phyloP scores from a whole-genome alignment of 2,113 vertebrate genomes.

The Leptocoma aspasia region DNA sequence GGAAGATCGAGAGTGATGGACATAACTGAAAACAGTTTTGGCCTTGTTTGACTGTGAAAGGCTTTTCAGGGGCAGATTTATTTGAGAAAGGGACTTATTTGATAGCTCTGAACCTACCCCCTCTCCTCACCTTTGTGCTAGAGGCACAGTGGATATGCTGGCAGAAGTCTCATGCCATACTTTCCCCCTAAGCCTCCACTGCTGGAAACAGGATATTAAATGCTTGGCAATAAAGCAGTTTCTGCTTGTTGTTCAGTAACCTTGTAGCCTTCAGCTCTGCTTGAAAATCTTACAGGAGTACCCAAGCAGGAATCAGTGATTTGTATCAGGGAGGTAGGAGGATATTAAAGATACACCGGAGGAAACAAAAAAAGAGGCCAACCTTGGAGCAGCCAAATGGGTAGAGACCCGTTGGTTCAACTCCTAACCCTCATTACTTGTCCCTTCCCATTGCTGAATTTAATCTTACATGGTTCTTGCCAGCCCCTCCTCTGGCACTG shows the following conservation, averaged over 20 bases:
- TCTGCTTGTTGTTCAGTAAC: constrained; percentile 51
- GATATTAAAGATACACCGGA: constrained; percentile 14
- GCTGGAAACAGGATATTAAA: constrained; percentile 56
- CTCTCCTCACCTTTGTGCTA: neutral
- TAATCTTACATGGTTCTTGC: neutral
- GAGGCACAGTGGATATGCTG: neutral
- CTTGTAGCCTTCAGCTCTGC: constrained; percentile 56
- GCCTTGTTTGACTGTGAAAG: neutral
- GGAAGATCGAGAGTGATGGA: neutral
- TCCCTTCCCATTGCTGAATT: neutral
- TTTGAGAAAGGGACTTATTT: constrained; percentile 18
- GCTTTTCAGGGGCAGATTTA: neutral
- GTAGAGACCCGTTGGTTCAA: neutral
- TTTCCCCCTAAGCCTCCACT: neutral
- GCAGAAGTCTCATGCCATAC: neutral
- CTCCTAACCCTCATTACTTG: neutral
- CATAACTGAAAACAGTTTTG: neutral
- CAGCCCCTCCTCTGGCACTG: neutral
- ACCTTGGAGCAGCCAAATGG: neutral
- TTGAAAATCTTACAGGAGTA: constrained; percentile 34
- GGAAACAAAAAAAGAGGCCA: neutral
- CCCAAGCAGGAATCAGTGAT: constrained; percentile 14
- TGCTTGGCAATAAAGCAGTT: constrained; percentile 51
- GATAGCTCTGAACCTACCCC: neutral
- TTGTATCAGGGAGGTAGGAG: constrained; percentile 14